phyloP scores from a whole-genome alignment of 2,797 vertebrate species.

The Phataginus tricuspis region DNA sequence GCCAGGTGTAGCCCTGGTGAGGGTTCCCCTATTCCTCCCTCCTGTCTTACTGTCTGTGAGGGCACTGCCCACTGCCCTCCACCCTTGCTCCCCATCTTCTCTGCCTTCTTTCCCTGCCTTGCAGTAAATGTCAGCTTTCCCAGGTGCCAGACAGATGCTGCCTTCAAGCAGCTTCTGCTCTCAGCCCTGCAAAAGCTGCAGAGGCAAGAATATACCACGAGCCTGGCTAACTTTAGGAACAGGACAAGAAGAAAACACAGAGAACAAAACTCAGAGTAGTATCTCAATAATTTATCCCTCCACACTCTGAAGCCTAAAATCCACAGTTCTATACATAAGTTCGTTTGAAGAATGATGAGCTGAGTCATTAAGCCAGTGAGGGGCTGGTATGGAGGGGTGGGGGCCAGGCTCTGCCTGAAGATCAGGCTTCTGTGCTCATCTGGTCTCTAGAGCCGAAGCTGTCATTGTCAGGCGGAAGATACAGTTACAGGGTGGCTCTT shows the following conservation, averaged over 20 bases:
- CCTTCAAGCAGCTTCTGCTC: not conserved
- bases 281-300: not conserved
- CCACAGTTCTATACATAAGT: not conserved
- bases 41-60: not conserved
- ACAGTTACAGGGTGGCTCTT: not conserved
- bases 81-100: accelerated
- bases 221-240: not conserved
- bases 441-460: accelerated
- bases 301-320: not conserved
- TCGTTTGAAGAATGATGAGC: not conserved
- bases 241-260: not conserved
- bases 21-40: not conserved
- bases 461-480: not conserved
- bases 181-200: not conserved
- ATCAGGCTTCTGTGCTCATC: not conserved
- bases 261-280: not conserved
- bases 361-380: not conserved
- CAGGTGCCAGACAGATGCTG: not conserved
- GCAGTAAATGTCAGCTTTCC: not conserved
- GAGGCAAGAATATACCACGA: not conserved
- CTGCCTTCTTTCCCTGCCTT: not conserved
- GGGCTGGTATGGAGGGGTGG: not conserved
- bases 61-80: not conserved
- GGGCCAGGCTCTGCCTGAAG: not conserved
- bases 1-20: not conserved